Evolutionary conservation across 2,113 vertebrate species (phyloP), one percentile per base, ranked within the genome.

Genomic region (Ctenomys sociabilis): DNA sequence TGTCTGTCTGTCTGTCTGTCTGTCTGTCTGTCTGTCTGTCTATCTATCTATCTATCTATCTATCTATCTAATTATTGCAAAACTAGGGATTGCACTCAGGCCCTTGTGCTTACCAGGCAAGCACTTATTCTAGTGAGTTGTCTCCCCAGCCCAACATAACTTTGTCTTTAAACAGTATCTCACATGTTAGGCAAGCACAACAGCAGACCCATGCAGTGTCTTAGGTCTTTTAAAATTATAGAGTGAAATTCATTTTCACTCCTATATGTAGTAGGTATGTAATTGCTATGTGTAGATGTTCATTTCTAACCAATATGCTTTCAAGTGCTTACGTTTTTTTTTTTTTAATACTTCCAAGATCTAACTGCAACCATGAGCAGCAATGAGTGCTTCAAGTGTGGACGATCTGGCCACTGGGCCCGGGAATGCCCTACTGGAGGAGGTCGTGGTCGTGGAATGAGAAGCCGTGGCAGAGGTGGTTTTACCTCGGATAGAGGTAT

Each of bases 321-420:
- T 7, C 12, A 91, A 78, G 68, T 66, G 16, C 73, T 12, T 75
- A 40, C 64, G 9, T 49, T 49, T 49, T 49, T 49, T 96, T 90
- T 30, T 96, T 90, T 30, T 85, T 96, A 26, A 52, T 97, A 24
- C 91, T 91, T 93, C 88, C 57, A 97, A 97, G 98, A 94, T 91
- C 96, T 98, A 98, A 98, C 97, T 97, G 99, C 99, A 99, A 98
- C 99, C 94, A 99, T 99, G 99, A 99, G 99, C 98, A 99, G 98
- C 99, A 99, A 99, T 45, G 99, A 99, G 91, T 99, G 99, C 97
- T 99, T 99, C 98, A 99, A 99, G 97, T 99, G 99, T 98, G 99
- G 99, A 97, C 99, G 99, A 81, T 98, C 99, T 66, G 99, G 99
- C 26, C 99, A 99, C 96, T 99, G 99, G 99, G 99, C 99, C 94